Conservation (phyloP, 2,113 vertebrate species). For the Alethe diademata region DNA sequence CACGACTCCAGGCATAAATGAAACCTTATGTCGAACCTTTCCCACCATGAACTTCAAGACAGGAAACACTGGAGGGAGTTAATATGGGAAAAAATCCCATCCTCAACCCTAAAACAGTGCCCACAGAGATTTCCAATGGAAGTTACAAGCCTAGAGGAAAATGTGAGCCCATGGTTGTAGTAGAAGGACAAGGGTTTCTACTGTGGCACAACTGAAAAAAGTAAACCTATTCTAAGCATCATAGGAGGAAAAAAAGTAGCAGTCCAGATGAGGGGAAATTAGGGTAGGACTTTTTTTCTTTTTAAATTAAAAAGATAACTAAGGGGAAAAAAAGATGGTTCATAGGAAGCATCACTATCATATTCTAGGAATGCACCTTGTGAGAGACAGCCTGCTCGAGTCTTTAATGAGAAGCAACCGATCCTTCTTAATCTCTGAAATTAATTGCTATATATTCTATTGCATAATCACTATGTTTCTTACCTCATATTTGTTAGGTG, state of each 20-base stretch:
- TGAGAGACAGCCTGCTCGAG: background rate
- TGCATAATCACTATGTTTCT: background rate
- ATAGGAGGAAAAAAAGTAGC: background rate
- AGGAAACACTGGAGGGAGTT: background rate
- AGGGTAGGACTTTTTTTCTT: background rate
- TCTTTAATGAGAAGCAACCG: background rate
- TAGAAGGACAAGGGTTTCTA: background rate
- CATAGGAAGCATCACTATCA: background rate
- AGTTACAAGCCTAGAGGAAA: background rate
- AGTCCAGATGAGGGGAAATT: background rate
- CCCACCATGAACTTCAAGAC: background rate
- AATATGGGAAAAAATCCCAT: background rate
- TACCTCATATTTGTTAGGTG: slow-evolving; percentile 99
- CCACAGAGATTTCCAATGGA: background rate
- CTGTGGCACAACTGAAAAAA: background rate
- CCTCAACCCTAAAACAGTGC: background rate
- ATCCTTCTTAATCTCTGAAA: background rate
- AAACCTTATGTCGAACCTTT: background rate
- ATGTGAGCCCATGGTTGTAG: background rate
- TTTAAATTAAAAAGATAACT: background rate
- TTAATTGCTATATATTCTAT: background rate
- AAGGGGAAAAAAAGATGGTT: background rate
- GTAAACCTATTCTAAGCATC: background rate
- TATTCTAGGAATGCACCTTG: background rate
- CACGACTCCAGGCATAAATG: background rate